Base-by-base conservation (phyloP, 2,888 invertebrate species). In the Latheticus oryzae region DNA sequence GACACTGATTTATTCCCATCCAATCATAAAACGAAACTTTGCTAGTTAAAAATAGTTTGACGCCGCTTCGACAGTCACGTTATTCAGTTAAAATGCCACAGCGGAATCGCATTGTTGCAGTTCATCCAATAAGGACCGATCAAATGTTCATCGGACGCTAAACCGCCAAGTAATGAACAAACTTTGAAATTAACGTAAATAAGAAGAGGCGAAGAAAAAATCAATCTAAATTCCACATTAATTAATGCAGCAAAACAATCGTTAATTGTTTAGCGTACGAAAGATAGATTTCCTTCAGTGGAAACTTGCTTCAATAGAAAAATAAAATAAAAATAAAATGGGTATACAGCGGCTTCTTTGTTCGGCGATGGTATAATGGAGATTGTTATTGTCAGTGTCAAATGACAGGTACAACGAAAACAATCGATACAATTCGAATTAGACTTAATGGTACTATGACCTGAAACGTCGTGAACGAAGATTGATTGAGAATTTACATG, bases 141-240 rank as follows among this genome's bases (percentile, higher is more conserved):
- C 47, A 47, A 43, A 43, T 33, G 33, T 24, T 13, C 23, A 37
- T 30, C 16, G 37, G 45, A 32, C 17, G 43, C 43, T 23, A 53
- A 53, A 53, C 53, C 53, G 12, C 50, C 53, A 16, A 28, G 26
- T 64, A 64, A 65, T 60, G 62, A 66, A 60, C 61, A 60, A 67
- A 64, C 61, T 67, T 64, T 56, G 56, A 37, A n/a, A 60, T 56
- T 50, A 58, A 47, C 24, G 30, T 32, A 13, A 11, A 16, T 37
- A 17, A 12, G 8, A 28, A 5, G 17, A 21, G 11, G 21, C 9
- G 5, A 23, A 28, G 28, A 69, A 69, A 71, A 69, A 67, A 64
- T 67, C 69, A 68, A 71, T 71, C 69, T 68, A 70, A 66, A 72
- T 70, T 70, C 67, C 69, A 54, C 68, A 68, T 70, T 72, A 71